Evolutionary conservation across 2,113 vertebrate genomes (phyloP), one percentile per base, ranked within the genome.

Genomic region (Regulus satrapa): DNA sequence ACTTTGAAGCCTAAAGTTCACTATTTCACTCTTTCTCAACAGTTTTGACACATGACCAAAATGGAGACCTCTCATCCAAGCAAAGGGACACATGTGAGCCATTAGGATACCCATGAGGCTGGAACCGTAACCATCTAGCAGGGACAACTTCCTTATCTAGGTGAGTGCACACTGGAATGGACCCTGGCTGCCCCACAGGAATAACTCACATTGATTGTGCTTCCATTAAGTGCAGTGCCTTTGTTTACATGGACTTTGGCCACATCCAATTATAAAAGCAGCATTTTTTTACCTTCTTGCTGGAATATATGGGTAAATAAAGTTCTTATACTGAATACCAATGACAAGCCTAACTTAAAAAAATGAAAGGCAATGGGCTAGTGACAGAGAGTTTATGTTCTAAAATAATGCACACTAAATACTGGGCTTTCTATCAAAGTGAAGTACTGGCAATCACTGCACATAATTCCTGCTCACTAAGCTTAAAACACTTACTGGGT

Each of bases 171-270:
- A 19, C 38, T 69, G 40, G 55, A 56, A 77, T 2, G 18, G 41
- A 32, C 28, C 40, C 49, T 48, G 31, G 4, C 40, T 64, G 67
- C 55, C 61, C 38, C 26, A 16, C 29, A 82, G 51, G 73, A 78
- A 34, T 38, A 78, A 54, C 11, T 78, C 62, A 34, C 19, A 36
- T 88, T 0, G 2, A 58, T 52, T 0, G 0, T 55, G 15, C 36
- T 64, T 52, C 66, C 71, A 43, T 68, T 68, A 79, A 79, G 36
- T 32, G 61, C 32, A 73, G 0, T 66, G 78, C 12, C 59, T 80
- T 94, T 85, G 45, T 88, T 88, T 48, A 56, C 45, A 23, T 16
- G 41, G 58, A 76, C 72, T 83, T 91, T 58, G 54, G 49, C 58
- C 45, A 58, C 34, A 83, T 29, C 31, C 56, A 55, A 14, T 46